phyloP scores from a whole-genome alignment of 2,888 invertebrate species.

The Lepetodrilus schrolli region DNA sequence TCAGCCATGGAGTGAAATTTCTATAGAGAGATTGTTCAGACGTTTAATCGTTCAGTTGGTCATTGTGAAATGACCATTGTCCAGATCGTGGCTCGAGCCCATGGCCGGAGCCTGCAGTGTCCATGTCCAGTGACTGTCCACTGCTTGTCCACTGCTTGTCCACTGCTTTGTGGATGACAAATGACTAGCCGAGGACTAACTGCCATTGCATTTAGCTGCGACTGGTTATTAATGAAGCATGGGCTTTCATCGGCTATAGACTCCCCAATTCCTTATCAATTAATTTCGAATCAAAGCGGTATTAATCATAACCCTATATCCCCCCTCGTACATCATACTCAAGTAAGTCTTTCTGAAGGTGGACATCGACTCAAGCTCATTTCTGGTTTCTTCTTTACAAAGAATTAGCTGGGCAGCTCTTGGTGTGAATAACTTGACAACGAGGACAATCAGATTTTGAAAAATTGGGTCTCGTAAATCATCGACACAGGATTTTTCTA shows the following conservation, averaged over 20 bases:
- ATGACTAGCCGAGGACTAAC: neutral
- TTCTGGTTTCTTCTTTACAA: neutral
- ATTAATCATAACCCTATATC: constrained; percentile 7
- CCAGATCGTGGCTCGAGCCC: too few relatives aligned
- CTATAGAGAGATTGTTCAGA: neutral
- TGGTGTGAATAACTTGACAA: neutral
- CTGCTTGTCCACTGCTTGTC: neutral
- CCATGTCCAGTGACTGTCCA: neutral
- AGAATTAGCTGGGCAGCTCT: neutral
- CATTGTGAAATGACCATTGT: neutral
- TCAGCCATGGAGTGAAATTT: too few relatives aligned
- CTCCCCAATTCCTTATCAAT: constrained; percentile 17
- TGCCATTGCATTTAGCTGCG: constrained; percentile 1
- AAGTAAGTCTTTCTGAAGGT: constrained; percentile 21
- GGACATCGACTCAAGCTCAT: constrained; percentile 17
- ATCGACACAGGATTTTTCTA: too few relatives aligned
- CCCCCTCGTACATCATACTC: constrained; percentile 2
- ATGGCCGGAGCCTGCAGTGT: neutral
- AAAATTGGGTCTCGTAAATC: constrained; percentile 3
- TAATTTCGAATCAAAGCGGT: neutral
- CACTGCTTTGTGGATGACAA: neutral
- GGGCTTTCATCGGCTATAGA: neutral
- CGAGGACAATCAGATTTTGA: too few relatives aligned
- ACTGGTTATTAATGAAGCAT: constrained; percentile 7
- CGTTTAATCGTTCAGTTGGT: neutral